Percentiles rank a stretch among this genome's conserved stretches.
phyloP scores from a whole-genome alignment of 2,113 vertebrate species.

The Mormoops blainvillei region DNA sequence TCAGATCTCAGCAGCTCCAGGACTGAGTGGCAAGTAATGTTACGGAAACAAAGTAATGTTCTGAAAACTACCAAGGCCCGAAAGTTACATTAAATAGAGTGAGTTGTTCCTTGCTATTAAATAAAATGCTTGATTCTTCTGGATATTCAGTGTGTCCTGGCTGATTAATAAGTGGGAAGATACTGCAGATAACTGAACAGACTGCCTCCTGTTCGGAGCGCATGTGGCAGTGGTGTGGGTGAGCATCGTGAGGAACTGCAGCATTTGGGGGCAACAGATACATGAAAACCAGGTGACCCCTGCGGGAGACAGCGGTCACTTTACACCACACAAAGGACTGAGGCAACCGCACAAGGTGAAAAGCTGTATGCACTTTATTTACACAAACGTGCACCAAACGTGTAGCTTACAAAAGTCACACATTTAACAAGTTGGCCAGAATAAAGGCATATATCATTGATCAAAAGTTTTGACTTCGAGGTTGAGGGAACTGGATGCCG shows the following conservation, averaged over 20 bases:
- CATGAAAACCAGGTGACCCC: neutral
- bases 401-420: neutral
- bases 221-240: accelerated
- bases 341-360: neutral
- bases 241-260: no score
- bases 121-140: neutral
- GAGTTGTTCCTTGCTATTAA: neutral
- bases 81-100: neutral
- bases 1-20: neutral
- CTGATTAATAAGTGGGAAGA: neutral
- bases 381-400: neutral
- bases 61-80: neutral
- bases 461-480: neutral
- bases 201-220: accelerated
- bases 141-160: neutral
- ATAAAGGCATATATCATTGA: neutral
- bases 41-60: neutral
- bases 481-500: neutral
- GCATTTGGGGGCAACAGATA: no score
- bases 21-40: neutral
- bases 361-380: slow-evolving; percentile 32
- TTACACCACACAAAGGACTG: neutral
- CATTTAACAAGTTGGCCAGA: neutral
- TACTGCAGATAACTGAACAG: no score
- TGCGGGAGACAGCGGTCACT: no score